phyloP scores from a whole-genome alignment of 2,888 invertebrate genomes.

The Amblyteles armatorius region DNA sequence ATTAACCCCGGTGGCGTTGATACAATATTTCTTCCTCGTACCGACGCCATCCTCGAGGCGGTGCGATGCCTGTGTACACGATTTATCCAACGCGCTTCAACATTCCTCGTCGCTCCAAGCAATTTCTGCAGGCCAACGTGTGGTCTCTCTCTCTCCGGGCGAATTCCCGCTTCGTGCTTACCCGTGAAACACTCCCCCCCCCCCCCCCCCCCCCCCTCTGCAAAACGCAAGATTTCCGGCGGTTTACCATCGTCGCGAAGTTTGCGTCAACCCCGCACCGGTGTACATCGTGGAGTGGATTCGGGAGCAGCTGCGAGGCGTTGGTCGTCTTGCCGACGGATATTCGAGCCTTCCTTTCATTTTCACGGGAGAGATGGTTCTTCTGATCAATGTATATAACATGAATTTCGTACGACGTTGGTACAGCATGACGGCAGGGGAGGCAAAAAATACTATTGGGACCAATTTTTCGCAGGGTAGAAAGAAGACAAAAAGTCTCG shows the following conservation, averaged over 20 bases:
- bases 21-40: constrained; percentile 5
- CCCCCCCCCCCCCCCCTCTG: not conserved
- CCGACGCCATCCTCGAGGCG: not conserved
- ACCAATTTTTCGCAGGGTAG: too few species aligned
- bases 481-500: not conserved
- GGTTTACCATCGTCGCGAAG: constrained; percentile 3
- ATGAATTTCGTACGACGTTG: constrained; percentile 21
- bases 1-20: not conserved
- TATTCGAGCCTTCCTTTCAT: not conserved
- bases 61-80: not conserved
- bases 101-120: constrained; percentile 6
- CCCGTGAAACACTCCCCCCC: not conserved
- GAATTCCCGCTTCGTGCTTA: not conserved
- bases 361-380: too few species aligned
- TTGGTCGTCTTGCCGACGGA: not conserved
- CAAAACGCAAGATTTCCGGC: constrained; percentile 8
- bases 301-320: not conserved
- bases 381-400: not conserved
- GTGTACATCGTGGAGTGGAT: not conserved
- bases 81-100: not conserved
- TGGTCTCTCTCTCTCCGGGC: not conserved
- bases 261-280: not conserved
- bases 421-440: not conserved
- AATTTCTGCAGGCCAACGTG: not conserved
- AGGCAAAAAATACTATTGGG: not conserved